Base-by-base conservation (phyloP, 2,797 vertebrate genomes). In the Crenichthys baileyi region DNA sequence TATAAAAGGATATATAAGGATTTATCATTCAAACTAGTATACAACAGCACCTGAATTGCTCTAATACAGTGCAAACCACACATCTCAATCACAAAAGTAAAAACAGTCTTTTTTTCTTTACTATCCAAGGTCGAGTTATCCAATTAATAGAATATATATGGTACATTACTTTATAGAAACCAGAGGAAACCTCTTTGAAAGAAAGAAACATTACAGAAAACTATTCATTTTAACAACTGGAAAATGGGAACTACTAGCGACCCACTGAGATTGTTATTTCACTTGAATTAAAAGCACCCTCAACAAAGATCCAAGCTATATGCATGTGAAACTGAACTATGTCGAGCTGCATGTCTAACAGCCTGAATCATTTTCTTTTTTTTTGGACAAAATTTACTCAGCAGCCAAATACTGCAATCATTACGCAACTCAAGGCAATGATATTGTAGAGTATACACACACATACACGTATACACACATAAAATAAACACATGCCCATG, bases 391-490 rank as follows among this genome's bases (percentile, higher is more conserved):
- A 80, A 76, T 76, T 86, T 88, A 86, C 73, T 89, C 83, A 77
- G 70, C 70, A 85, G 75, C 78, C 84, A 86, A 90, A 84, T 84
- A 80, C 83, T 91, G 92, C 90, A 91, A 92, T 90, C 77, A 87
- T 91, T 88, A 90, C 84, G 90, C 80, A 93, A 92, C 84, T 84
- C 79, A 18, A 80, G 75, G 90, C 85, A 92, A 91, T 85, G 79
- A 72, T 77, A 82, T 80, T 88, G 85, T 60, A 73, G 75, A 72
- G 53, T 77, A 79, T 82, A 77, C 83, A 88, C 82, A 80, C 73
- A 85, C 83, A 86, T 74, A 5, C 50, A 51, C 51, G n/a, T n/a
- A 55, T n/a, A 5, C 46, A 75, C 50, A 24, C 20, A 55, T 55
- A 22, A 13, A 78, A 72, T 61, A 60, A 39, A 36, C 44, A 60